phyloP scores from a whole-genome alignment of 2,113 vertebrate species.

The Propithecus coquereli region DNA sequence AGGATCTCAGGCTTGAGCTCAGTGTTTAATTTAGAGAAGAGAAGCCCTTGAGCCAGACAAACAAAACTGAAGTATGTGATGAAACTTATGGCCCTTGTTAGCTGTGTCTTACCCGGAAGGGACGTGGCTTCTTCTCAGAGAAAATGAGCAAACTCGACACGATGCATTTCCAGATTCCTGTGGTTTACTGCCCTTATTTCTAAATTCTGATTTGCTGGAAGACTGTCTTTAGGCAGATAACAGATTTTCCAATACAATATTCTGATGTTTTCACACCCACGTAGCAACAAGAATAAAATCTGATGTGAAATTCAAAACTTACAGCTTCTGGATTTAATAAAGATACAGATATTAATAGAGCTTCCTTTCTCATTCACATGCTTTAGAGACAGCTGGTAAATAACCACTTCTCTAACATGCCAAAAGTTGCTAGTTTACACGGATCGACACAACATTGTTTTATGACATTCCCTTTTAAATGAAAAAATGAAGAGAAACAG shows the following conservation, averaged over 20 bases:
- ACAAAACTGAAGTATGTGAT: constrained; percentile 7
- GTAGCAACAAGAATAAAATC: neutral
- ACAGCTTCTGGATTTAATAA: neutral
- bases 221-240: constrained; percentile 21
- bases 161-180: constrained; percentile 28
- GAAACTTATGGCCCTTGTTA: neutral
- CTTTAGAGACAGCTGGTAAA: neutral
- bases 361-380: neutral
- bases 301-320: constrained; percentile 39
- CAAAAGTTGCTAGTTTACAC: neutral
- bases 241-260: constrained; percentile 3
- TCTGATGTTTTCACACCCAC: constrained; percentile 16
- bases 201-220: constrained; percentile 17
- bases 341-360: neutral
- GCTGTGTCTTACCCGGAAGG: neutral
- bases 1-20: neutral
- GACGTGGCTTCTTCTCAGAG: neutral
- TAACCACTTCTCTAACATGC: neutral
- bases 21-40: neutral
- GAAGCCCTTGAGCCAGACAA: neutral
- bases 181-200: neutral
- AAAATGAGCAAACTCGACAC: neutral
- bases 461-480: neutral
- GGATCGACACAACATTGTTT: neutral
- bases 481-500: neutral